Conservation (phyloP, 1,140 invertebrate genomes). For the Formica exsecta region DNA sequence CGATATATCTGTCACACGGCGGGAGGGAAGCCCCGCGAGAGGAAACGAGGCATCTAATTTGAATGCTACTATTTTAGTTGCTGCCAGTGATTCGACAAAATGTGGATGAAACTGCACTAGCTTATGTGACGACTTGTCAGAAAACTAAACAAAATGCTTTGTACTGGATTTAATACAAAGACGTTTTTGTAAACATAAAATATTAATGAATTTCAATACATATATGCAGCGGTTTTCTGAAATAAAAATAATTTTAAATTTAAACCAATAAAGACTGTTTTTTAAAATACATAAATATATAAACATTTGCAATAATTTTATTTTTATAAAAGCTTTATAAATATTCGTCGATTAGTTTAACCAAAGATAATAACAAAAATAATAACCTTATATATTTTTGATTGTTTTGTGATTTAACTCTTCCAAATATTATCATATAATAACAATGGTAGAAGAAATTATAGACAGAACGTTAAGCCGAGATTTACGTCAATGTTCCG, state of each 20-base stretch:
- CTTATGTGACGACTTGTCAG: constrained; percentile 11
- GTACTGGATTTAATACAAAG: not conserved
- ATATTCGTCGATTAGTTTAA: not conserved
- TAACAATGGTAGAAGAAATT: constrained; percentile 46
- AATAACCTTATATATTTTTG: not conserved
- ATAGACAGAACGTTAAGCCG: constrained; percentile 52
- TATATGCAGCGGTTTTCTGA: not conserved
- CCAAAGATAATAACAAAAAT: not conserved
- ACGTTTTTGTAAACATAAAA: not conserved
- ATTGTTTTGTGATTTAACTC: not conserved
- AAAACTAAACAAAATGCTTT: constrained; percentile 11
- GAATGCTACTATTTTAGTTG: constrained; percentile 73
- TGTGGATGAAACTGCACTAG: constrained; percentile 23
- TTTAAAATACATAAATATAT: not conserved
- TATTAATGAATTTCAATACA: not conserved
- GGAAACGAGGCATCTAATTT: constrained; percentile 64
- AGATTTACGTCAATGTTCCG: constrained; percentile 44
- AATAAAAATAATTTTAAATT: constrained; percentile 3
- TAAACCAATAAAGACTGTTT: not conserved
- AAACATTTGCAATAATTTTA: not conserved
- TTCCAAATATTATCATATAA: not conserved
- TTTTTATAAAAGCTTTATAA: not conserved
- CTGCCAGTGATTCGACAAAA: constrained; percentile 31
- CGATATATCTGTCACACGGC: constrained; percentile 61
- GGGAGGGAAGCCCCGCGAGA: constrained; percentile 55